Base-by-base conservation (phyloP, 2,797 vertebrate species). In the Oryzias sinensis region DNA sequence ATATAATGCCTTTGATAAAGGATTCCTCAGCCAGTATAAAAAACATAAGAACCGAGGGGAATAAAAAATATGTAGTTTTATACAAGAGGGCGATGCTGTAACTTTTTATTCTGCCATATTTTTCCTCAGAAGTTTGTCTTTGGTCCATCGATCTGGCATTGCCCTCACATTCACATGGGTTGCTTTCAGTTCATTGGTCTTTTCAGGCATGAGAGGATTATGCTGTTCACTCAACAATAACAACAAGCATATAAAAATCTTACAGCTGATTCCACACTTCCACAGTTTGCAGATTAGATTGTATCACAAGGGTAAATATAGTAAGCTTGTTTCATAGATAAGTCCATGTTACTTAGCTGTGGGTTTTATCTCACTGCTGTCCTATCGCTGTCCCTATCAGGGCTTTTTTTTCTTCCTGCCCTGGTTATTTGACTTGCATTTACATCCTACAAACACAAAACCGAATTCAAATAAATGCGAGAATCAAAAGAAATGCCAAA, bases 71-170 rank as follows among this genome's bases (percentile, higher is more conserved):
- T 68, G 20, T 25, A 68, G 25, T 25, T 43, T 15, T 43, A 54
- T 33, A 65, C 62, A 65, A 65, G 59, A 73, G 27, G 46, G 51
- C 47, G 13, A 69, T 64, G 53, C 37, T 54, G 14, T 63, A 58
- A 63, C 79, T 74, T 81, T 80, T 80, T 73, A 72, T 81, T 81
- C 55, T 78, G 77, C 81, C 67, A 68, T 43, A 62, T 71, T 49
- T 59, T 45, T 37, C 53, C 41, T 81, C 48, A 62, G 57, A 72
- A 77, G 55, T 44, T 14, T 49, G 40, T 49, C 43, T 4, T 5
- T 49, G 33, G 16, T 11, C 20, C 45, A 56, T 53, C 24, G 44
- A 9, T 65, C 43, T 37, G 56, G 63, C 53, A 42, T 44, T 62
- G 27, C 24, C 43, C 18, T 54, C 40, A 59, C 62, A 18, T 48